Evolutionary conservation across 2,888 invertebrate species (phyloP).

Genomic region (Thelaira solivaga): DNA sequence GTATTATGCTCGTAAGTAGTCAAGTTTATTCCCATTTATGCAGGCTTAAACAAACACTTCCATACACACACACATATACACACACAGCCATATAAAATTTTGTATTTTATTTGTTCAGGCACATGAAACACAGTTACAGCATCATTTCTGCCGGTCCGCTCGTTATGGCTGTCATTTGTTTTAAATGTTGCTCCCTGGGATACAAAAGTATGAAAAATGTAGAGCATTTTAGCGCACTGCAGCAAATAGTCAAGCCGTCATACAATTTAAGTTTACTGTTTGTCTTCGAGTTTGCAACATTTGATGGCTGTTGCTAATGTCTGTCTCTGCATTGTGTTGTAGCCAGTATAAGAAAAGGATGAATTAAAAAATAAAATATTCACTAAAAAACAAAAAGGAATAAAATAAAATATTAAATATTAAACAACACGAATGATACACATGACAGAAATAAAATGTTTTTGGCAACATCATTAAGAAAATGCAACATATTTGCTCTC

Average conservation of each 20-base stretch:
- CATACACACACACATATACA: neutral
- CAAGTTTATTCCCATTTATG: no score
- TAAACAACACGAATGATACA: no score
- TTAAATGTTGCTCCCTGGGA: slow-evolving; percentile 36
- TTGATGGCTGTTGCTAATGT: slow-evolving; percentile 15
- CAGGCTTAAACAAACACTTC: no score
- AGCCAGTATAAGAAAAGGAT: no score
- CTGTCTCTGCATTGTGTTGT: neutral
- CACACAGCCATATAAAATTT: slow-evolving; percentile 14
- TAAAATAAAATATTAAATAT: no score
- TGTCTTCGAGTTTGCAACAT: slow-evolving; percentile 25
- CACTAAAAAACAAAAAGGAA: no score
- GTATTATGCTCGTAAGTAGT: no score
- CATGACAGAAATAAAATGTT: no score
- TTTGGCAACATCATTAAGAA: no score
- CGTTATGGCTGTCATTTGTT: slow-evolving; percentile 47
- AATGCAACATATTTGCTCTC: no score
- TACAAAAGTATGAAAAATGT: slow-evolving; percentile 54
- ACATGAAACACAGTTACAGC: slow-evolving; percentile 51
- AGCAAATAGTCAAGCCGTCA: slow-evolving; percentile 57
- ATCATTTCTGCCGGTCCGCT: slow-evolving; percentile 38
- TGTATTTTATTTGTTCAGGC: neutral
- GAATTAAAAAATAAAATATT: no score
- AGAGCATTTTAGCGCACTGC: slow-evolving; percentile 58
- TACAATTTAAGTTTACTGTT: slow-evolving; percentile 5